Evolutionary conservation across 2,888 invertebrate species (phyloP).

Genomic region (Acrobeloides nanus): DNA sequence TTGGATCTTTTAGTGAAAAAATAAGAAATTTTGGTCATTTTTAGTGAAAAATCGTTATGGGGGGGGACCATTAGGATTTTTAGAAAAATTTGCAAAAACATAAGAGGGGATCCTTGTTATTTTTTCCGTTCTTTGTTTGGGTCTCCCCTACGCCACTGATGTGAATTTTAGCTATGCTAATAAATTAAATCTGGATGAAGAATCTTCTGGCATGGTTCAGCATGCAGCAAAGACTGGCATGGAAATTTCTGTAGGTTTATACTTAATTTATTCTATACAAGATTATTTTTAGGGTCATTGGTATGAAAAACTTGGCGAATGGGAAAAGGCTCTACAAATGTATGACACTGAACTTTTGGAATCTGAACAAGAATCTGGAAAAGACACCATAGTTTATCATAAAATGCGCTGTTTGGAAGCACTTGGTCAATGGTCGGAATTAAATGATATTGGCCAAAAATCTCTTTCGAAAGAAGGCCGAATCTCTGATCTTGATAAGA

Average conservation of each 20-base stretch:
- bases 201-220: slow-evolving; percentile 81
- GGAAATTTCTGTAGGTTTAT: slow-evolving; percentile 20
- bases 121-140: too few relatives aligned
- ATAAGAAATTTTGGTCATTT: too few relatives aligned
- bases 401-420: slow-evolving; percentile 93
- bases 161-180: slow-evolving; percentile 64
- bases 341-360: slow-evolving; percentile 63
- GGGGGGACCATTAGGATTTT: too few relatives aligned
- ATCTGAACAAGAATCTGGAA: slow-evolving; percentile 6
- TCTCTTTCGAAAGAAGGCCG: slow-evolving; percentile 10
- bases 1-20: too few relatives aligned
- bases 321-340: slow-evolving; percentile 86
- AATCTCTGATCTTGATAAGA: slow-evolving; percentile 16
- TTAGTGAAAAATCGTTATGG: too few relatives aligned
- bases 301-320: slow-evolving; percentile 97
- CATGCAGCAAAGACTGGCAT: slow-evolving; percentile 62
- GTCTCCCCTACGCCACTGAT: neutral
- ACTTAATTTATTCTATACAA: neutral
- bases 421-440: slow-evolving; percentile 78
- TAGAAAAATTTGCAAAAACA: too few relatives aligned
- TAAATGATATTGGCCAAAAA: slow-evolving; percentile 27
- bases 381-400: slow-evolving; percentile 71
- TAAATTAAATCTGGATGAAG: slow-evolving; percentile 94
- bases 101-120: too few relatives aligned
- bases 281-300: slow-evolving; percentile 69